phyloP scores from a whole-genome alignment of 2,797 vertebrate genomes.

The Prunella strophiata region DNA sequence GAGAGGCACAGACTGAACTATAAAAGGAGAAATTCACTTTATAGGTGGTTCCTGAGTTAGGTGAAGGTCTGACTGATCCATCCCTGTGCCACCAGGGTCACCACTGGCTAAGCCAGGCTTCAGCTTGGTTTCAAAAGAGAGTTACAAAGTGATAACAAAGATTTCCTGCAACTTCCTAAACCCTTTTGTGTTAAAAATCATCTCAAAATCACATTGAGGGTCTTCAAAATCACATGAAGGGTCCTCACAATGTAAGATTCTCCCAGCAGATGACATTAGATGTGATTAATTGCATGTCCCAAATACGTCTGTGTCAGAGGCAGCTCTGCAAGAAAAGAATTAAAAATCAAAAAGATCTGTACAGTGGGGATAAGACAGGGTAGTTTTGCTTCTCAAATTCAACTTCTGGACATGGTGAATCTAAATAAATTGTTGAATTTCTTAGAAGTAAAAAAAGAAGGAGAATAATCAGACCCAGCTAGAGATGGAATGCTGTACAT shows the following conservation, averaged over 20 bases:
- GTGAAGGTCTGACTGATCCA: not conserved
- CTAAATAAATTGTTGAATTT: not conserved
- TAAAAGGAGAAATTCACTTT: not conserved
- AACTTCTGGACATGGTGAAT: not conserved
- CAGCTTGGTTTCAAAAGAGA: accelerated
- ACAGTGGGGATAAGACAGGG: not conserved
- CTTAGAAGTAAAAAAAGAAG: not conserved
- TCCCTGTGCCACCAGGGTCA: not conserved
- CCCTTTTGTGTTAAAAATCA: not conserved
- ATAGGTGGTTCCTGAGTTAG: not conserved
- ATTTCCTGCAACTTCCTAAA: not conserved
- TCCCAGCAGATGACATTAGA: not conserved
- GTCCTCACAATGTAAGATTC: not conserved
- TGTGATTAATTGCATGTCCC: not conserved
- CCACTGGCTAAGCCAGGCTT: not conserved
- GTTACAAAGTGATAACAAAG: not conserved
- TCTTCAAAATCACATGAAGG: not conserved
- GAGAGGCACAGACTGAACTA: not conserved
- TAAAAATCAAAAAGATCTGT: not conserved
- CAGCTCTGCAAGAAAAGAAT: not conserved
- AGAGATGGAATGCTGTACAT: not conserved
- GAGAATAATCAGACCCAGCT: not conserved
- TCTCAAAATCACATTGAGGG: not conserved
- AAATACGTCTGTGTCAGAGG: not conserved
- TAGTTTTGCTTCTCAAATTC: not conserved